Base-by-base conservation (phyloP, 2,888 invertebrate species). In the Acrocyrtus sp. region DNA sequence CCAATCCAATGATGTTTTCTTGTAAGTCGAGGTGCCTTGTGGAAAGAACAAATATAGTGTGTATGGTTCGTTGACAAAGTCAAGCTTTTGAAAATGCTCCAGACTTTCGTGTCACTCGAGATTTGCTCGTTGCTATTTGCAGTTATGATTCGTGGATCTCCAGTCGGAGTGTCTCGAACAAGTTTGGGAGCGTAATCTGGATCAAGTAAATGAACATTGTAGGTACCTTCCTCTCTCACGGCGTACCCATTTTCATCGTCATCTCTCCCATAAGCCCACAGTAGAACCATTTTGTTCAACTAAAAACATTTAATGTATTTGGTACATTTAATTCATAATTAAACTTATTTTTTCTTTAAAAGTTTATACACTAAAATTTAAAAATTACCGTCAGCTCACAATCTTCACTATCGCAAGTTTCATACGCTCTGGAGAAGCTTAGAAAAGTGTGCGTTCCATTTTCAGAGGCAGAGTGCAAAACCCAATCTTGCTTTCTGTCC, bases 241-340 rank as follows among this genome's bases (percentile, higher is more conserved):
- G 27, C 26, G 29, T 45, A 63, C 45, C 26, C 24, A 3, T n/a
- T 19, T 4, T 53, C 43, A 41, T 61, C 34, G 24, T 75, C 75
- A 2, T 5, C 45, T 3, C 29, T 48, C 12, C 72, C 63, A 24
- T 21, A 47, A 15, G 65, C 50, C 72, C 72, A 75, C 22, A 75
- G 48, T 2, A 75, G 12, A 17, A 12, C 12, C 6, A 34, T 34
- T 34, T 34, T 34, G 34, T 34, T 34, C 6, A 8, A 8, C 34
- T 34, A 34, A 34, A 34, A 48, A 48, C 15, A 43, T 43, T 6
- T 43, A 17, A 6, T 43, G 39, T 10, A 34, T 15, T n/a, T n/a
- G 6, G 58, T 10, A 45, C 5, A 34, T 34, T 34, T 34, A 51
- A n/a, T n/a, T n/a, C n/a, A n/a, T n/a, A n/a, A n/a, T 34, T 34